phyloP scores from a whole-genome alignment of 2,113 vertebrate species.

The Lycaon pictus region DNA sequence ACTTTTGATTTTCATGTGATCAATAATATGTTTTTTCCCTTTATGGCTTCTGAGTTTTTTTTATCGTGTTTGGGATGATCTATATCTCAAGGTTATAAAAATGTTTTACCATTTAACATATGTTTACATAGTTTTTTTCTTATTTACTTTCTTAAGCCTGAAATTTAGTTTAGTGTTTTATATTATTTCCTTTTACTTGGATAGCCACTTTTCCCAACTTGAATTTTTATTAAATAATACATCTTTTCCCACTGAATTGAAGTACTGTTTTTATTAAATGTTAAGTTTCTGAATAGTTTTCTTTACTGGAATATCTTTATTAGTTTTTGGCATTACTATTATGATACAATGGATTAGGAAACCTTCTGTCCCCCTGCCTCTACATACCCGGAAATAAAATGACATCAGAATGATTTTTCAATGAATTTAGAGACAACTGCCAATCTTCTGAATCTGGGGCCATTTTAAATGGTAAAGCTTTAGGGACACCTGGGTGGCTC shows the following conservation, averaged over 20 bases:
- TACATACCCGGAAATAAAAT: neutral
- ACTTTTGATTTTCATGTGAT: neutral
- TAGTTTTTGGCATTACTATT: constrained; percentile 3
- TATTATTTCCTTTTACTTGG: neutral
- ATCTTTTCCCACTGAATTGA: neutral
- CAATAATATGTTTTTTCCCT: neutral
- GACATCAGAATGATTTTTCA: neutral
- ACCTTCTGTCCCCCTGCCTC: neutral
- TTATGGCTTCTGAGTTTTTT: neutral
- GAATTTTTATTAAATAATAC: neutral
- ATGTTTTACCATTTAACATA: constrained; percentile 9
- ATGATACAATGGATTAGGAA: neutral
- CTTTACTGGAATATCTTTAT: neutral
- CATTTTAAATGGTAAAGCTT: neutral
- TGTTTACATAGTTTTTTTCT: neutral
- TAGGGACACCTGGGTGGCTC: neutral
- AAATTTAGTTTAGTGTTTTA: neutral
- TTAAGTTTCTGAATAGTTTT: constrained; percentile 10
- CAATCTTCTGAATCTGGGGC: constrained; percentile 21
- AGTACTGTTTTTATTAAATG: neutral
- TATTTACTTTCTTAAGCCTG: neutral
- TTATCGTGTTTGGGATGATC: neutral
- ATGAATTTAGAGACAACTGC: neutral
- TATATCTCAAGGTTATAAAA: neutral
- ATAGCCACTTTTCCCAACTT: neutral